These are phyloP conservation scores for Bicyclus anynana DNA, from an alignment of 1,140 invertebrate species.

Conservation along the genomic window DNA sequence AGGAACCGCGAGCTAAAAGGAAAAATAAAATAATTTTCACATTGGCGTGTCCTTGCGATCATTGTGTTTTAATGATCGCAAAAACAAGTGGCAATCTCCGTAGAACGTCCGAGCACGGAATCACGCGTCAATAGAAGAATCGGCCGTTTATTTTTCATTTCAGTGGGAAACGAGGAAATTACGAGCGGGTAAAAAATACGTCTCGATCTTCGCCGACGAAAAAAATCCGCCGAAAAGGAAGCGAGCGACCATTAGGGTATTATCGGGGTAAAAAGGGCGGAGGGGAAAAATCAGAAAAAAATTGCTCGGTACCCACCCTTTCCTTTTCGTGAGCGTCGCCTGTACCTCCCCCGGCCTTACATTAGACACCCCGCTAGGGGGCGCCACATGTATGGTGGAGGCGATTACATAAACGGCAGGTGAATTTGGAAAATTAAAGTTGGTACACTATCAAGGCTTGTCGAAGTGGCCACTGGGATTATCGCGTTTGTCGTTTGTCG, in stretches of 20 bases:
- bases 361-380: constrained; percentile 59
- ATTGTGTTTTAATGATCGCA: constrained; percentile 32
- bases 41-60: constrained; percentile 11
- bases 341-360: constrained; percentile 52
- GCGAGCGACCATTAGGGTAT: constrained; percentile 75
- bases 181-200: constrained; percentile 69
- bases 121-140: constrained; percentile 56
- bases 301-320: constrained; percentile 68
- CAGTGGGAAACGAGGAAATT: constrained; percentile 66
- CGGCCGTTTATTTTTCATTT: constrained; percentile 67
- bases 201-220: constrained; percentile 70
- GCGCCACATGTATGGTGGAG: constrained; percentile 60
- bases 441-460: constrained; percentile 42
- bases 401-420: constrained; percentile 70
- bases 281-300: constrained; percentile 74
- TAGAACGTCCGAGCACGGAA: constrained; percentile 32
- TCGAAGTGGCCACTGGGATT: constrained; percentile 32
- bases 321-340: constrained; percentile 72
- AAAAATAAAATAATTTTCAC: constrained; percentile 11
- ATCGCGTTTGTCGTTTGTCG: constrained; percentile 23
- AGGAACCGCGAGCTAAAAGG: constrained; percentile 4
- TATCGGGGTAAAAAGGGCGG: constrained; percentile 69
- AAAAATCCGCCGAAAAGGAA: constrained; percentile 73
- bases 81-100: constrained; percentile 32
- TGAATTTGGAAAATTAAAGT: constrained; percentile 75